Evolutionary conservation across 2,888 invertebrate genomes (phyloP).

Genomic region (Plusia festucae): DNA sequence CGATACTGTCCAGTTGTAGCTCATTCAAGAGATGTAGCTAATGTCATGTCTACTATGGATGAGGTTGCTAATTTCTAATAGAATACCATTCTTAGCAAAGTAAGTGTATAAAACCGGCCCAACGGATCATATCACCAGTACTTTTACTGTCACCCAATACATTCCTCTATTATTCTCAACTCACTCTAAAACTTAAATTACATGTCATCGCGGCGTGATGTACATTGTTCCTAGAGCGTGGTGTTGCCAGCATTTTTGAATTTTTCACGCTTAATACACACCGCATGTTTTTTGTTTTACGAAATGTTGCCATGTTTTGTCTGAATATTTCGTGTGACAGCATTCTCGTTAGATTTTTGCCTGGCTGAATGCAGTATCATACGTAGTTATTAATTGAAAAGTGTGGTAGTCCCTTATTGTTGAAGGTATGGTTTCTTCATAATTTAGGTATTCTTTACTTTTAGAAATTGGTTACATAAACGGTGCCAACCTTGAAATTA

Average conservation of each 20-base stretch:
- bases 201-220: conserved; percentile 71
- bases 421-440: neutral
- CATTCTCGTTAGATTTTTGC: conserved; percentile 1
- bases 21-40: too few relatives aligned
- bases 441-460: neutral
- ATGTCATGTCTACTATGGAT: too few relatives aligned
- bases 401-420: neutral
- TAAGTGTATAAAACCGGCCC: neutral
- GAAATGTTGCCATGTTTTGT: conserved; percentile 36
- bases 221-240: conserved; percentile 66
- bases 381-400: neutral
- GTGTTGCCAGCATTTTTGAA: conserved; percentile 47
- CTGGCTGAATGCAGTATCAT: neutral
- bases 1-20: too few relatives aligned
- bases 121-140: neutral
- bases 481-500: too few relatives aligned
- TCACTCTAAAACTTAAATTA: conserved; percentile 71
- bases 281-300: conserved; percentile 28
- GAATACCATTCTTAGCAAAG: neutral
- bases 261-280: conserved; percentile 45
- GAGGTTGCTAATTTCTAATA: too few relatives aligned
- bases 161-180: conserved; percentile 48
- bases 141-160: conserved; percentile 38
- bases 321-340: conserved; percentile 25
- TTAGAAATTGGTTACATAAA: too few relatives aligned